phyloP scores from a whole-genome alignment of 53 echinoderm and acorn worm species.

The Luidia sarsii region DNA sequence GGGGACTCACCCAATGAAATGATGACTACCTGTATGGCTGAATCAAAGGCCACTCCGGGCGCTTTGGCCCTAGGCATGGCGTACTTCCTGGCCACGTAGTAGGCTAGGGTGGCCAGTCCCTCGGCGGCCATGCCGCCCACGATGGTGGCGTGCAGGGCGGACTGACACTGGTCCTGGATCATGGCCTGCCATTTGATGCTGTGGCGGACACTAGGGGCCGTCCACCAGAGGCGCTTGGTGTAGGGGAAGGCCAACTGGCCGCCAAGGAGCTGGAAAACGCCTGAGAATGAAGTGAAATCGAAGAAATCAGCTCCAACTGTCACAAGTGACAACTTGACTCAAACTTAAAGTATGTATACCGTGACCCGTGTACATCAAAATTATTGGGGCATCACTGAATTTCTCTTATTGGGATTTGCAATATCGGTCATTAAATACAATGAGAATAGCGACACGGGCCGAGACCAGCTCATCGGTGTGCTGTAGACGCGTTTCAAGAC shows the following conservation, averaged over 20 bases:
- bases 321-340: too few relatives aligned
- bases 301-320: background rate
- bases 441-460: too few relatives aligned
- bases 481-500: too few relatives aligned
- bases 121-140: slow-evolving; percentile 77
- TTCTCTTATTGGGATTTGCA: too few relatives aligned
- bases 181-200: slow-evolving; percentile 62
- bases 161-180: slow-evolving; percentile 69
- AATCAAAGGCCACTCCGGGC: slow-evolving; percentile 62
- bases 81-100: slow-evolving; percentile 65
- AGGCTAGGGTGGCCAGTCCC: slow-evolving; percentile 77
- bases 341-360: too few relatives aligned
- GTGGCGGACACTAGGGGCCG: slow-evolving; percentile 70
- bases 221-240: slow-evolving; percentile 68
- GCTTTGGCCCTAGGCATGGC: slow-evolving; percentile 63
- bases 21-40: slow-evolving; percentile 73
- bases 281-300: background rate
- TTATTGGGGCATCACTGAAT: too few relatives aligned
- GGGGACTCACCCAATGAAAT: slow-evolving; percentile 79
- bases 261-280: slow-evolving; percentile 68
- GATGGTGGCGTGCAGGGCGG: slow-evolving; percentile 64
- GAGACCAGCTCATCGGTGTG: too few relatives aligned
- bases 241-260: slow-evolving; percentile 70
- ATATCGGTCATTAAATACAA: too few relatives aligned
- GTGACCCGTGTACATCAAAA: too few relatives aligned